phyloP scores from a whole-genome alignment of 2,888 invertebrate species.

The Temnothorax rugatulus region DNA sequence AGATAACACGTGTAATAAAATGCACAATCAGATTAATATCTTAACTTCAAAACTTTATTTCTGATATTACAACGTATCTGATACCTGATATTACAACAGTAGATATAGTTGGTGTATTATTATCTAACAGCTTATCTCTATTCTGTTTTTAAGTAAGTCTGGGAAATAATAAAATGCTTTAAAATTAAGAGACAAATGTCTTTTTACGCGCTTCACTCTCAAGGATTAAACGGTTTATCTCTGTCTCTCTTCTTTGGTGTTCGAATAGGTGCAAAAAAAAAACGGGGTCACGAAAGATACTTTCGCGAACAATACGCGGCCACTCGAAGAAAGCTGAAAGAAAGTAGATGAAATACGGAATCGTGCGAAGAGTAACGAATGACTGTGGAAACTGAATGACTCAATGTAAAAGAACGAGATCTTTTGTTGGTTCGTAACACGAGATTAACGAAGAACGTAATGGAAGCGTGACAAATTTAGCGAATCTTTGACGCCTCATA shows the following conservation, averaged over 20 bases:
- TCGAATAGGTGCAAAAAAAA: conserved; percentile 39
- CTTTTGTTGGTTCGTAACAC: conserved; percentile 64
- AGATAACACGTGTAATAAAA: neutral
- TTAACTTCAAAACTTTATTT: neutral
- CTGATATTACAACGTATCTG: neutral
- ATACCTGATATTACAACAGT: neutral
- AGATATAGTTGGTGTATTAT: neutral
- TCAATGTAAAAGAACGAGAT: conserved; percentile 71
- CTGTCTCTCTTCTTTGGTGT: conserved; percentile 58
- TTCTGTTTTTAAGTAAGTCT: neutral
- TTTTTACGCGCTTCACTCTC: conserved; percentile 18
- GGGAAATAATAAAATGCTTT: neutral
- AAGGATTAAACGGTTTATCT: conserved; percentile 38
- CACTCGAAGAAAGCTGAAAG: conserved; percentile 33
- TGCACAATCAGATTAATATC: neutral
- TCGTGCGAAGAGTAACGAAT: conserved; percentile 42
- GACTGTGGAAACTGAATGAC: conserved; percentile 51
- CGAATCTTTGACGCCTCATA: neutral
- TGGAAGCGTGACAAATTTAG: conserved; percentile 15
- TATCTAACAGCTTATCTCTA: neutral
- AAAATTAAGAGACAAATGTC: conserved; percentile 13
- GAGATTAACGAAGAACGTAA: conserved; percentile 63
- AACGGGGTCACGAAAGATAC: conserved; percentile 53
- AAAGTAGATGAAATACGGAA: conserved; percentile 38
- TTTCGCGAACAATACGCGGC: conserved; percentile 60